phyloP scores from a whole-genome alignment of 2,888 invertebrate genomes.

The Drosophila buzzatii region DNA sequence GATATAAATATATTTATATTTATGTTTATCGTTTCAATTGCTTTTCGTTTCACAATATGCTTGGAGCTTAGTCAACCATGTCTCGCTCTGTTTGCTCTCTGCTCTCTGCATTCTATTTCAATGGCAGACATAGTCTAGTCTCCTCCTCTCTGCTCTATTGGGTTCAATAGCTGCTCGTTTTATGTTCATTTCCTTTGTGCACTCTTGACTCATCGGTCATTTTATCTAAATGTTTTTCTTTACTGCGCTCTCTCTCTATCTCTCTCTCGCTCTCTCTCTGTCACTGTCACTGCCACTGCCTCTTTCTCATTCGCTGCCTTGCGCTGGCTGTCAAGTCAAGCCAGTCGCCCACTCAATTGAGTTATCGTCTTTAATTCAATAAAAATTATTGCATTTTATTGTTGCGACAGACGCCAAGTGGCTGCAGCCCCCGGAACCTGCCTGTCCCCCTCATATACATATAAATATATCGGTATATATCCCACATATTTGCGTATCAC shows the following conservation, averaged over 20 bases:
- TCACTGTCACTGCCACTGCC: no score
- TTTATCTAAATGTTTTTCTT: conserved; percentile 33
- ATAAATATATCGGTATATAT: conserved; percentile 23
- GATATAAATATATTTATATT: background rate
- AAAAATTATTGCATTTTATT: conserved; percentile 68
- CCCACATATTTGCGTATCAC: conserved; percentile 48
- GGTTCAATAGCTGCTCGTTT: conserved; percentile 39
- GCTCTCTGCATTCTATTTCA: background rate
- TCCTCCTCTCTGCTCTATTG: background rate
- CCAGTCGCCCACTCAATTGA: conserved; percentile 67
- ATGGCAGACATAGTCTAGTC: conserved; percentile 7
- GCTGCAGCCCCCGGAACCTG: conserved; percentile 1
- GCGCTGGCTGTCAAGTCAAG: conserved; percentile 19
- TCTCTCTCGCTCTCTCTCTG: background rate
- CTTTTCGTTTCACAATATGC: background rate
- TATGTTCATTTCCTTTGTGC: conserved; percentile 36
- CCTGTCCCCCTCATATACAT: background rate
- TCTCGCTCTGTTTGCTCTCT: conserved; percentile 13
- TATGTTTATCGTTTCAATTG: conserved; percentile 2
- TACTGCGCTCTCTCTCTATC: background rate
- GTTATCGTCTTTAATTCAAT: conserved; percentile 75
- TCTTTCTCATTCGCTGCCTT: conserved; percentile 2
- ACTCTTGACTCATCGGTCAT: conserved; percentile 39
- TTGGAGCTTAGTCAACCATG: conserved; percentile 15
- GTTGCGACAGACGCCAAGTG: conserved; percentile 62